These are phyloP conservation scores for Tortricodes alternella DNA, from an alignment of 2,888 invertebrate species.

Conservation along the genomic window DNA sequence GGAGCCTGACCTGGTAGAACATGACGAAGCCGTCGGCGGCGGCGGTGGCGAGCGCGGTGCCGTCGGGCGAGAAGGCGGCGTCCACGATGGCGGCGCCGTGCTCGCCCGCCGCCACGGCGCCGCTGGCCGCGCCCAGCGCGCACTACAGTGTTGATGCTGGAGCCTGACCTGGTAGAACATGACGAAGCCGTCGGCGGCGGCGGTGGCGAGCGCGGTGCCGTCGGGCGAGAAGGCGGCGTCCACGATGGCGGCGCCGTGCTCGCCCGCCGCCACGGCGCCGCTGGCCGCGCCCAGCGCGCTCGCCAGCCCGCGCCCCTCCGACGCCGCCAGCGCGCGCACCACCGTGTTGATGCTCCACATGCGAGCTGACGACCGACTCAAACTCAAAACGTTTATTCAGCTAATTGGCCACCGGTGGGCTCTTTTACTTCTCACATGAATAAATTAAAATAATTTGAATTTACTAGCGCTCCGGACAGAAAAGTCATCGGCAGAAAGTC, in stretches of 20 bases:
- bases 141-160: conserved; percentile 16
- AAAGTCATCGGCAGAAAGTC: too few relatives aligned
- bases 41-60: conserved; percentile 95
- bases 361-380: conserved; percentile 46
- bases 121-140: not conserved
- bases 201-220: conserved; percentile 96
- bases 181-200: conserved; percentile 93
- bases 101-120: conserved; percentile 45
- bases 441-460: too few relatives aligned
- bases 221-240: conserved; percentile 97
- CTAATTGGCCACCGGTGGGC: too few relatives aligned
- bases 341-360: conserved; percentile 63
- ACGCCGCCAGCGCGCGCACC: conserved; percentile 29
- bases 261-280: conserved; percentile 43
- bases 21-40: conserved; percentile 94
- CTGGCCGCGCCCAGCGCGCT: conserved; percentile 43
- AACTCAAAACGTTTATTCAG: too few relatives aligned
- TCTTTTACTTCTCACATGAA: too few relatives aligned
- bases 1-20: conserved; percentile 91
- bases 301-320: conserved; percentile 36
- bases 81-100: conserved; percentile 84
- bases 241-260: conserved; percentile 79
- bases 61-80: conserved; percentile 96
- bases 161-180: conserved; percentile 92
- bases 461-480: too few relatives aligned